A percentile compares a stretch with the other conserved stretches of the same genome.
Evolutionary conservation across 2,113 vertebrate genomes (phyloP).

Genomic region (Deroptyus accipitrinus): DNA sequence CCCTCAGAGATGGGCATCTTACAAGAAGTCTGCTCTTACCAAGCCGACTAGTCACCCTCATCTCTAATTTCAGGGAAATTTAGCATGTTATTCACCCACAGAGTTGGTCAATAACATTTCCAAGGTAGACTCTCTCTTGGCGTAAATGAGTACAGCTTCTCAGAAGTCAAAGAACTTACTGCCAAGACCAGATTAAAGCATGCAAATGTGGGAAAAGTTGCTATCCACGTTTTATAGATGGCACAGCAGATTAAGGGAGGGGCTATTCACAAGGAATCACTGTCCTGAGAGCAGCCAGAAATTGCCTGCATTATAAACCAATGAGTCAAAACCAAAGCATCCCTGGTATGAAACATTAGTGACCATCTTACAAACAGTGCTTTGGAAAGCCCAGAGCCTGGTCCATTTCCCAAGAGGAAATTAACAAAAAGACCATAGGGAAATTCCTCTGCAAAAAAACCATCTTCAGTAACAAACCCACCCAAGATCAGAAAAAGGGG

Average conservation of each 20-base stretch:
- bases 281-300: not conserved
- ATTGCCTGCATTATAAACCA: not conserved
- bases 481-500: not conserved
- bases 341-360: not conserved
- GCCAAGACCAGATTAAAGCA: not conserved
- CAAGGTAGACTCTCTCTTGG: not conserved
- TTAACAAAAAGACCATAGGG: not conserved
- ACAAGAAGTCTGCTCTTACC: not conserved
- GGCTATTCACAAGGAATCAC: not conserved
- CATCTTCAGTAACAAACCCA: not conserved
- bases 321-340: not conserved
- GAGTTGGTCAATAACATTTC: not conserved
- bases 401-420: not conserved
- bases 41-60: not conserved
- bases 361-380: not conserved
- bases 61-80: not conserved
- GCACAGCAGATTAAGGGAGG: not conserved
- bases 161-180: not conserved
- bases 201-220: not conserved
- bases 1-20: not conserved
- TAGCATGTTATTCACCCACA: not conserved
- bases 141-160: not conserved
- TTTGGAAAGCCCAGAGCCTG: not conserved
- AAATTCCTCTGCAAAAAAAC: not conserved
- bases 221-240: not conserved